Evolutionary conservation across 2,113 vertebrate genomes (phyloP), one percentile per base, ranked within the genome.

Genomic region (Sylvietta virens): DNA sequence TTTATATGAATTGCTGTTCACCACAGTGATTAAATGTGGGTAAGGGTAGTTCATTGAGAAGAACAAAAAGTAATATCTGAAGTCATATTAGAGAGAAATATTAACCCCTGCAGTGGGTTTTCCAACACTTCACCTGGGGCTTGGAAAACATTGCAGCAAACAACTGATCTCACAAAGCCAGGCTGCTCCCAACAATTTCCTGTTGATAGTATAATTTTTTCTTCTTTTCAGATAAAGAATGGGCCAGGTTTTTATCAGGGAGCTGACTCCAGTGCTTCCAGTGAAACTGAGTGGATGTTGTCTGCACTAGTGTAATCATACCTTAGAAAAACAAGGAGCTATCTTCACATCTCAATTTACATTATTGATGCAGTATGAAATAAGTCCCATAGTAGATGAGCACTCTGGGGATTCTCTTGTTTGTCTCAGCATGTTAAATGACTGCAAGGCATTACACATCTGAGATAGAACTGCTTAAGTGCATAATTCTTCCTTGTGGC

Each of bases 301-400:
- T 78, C 96, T 97, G 96, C 82, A 77, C 96, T 74, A 82, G 96
- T 95, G 97, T 92, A 98, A 98, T 98, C 98, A 97, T 58, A 97
- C 92, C 95, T 97, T 96, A 81, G 92, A 97, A 98, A 98, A 98
- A 98, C 95, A 97, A 91, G 95, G 94, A 97, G 95, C 95, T 98
- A 97, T 98, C 97, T 97, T 97, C 97, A 96, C 95, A 87, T 95
- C 97, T 95, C 96, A 88, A 96, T 98, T 97, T 98, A 97, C 98
- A 98, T 98, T 98, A 98, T 97, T 98, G 98, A 98, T 98, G 97
- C 97, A 95, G 97, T 97, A 96, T 97, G 97, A 98, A 98, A 96
- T 95, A 95, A 97, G 97, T 97, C 96, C 95, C 89, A 92, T 93
- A 97, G 97, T 96, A 97, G 97, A 98, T 95, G 97, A 98, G 95